Conservation (phyloP, 2,888 invertebrate genomes). For the Ormia ochracea region DNA sequence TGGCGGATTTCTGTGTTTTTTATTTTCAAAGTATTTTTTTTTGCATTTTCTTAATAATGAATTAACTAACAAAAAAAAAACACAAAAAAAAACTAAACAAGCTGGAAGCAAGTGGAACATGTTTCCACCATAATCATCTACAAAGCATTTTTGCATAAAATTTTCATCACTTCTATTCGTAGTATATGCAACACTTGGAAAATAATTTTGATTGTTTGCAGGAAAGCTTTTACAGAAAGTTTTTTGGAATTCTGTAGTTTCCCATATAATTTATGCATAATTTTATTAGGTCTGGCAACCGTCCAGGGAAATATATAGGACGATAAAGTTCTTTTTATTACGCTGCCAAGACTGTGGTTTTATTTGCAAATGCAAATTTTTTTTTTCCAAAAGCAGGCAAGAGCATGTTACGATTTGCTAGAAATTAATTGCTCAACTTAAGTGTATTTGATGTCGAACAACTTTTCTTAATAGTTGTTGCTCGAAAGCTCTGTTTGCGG, state of each 20-base stretch:
- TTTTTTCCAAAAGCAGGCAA: too few species aligned
- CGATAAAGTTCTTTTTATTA: neutral
- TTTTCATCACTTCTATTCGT: neutral
- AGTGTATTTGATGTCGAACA: too few species aligned
- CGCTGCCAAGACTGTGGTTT: too few species aligned
- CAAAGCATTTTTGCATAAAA: neutral
- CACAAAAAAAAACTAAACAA: neutral
- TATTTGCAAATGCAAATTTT: too few species aligned
- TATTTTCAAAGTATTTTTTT: neutral
- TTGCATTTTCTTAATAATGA: constrained; percentile 52
- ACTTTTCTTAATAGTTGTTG: too few species aligned
- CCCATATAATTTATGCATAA: neutral
- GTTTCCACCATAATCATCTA: neutral
- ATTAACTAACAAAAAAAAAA: constrained; percentile 22
- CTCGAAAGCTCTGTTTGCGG: too few species aligned
- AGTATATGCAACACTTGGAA: neutral
- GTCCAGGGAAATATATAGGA: neutral
- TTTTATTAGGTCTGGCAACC: neutral
- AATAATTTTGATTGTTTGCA: neutral
- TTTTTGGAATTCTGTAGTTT: neutral
- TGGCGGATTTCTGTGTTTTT: neutral
- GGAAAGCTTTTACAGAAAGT: constrained; percentile 9
- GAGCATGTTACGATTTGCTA: too few species aligned
- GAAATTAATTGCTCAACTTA: too few species aligned
- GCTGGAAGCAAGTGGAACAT: constrained; percentile 33